These are phyloP conservation scores for Erythrolamprus reginae DNA, from an alignment of 2,113 vertebrate species.

Conservation along the genomic window DNA sequence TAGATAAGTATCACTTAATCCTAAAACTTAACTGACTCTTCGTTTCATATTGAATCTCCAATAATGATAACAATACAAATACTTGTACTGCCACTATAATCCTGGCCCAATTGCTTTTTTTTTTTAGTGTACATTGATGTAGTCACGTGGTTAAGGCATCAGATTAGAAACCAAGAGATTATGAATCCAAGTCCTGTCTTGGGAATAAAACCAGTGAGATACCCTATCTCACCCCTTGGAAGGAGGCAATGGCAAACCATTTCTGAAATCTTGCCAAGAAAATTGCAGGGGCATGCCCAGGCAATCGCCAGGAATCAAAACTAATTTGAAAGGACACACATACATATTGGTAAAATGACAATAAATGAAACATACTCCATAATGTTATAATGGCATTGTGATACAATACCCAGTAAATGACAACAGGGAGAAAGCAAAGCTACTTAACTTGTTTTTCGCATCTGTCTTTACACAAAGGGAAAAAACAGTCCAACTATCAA, in stretches of 20 bases:
- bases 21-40: neutral
- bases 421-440: too few species aligned
- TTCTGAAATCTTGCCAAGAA: neutral
- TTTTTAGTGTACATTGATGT: neutral
- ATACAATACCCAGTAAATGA: neutral
- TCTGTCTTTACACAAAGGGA: too few species aligned
- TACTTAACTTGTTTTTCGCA: too few species aligned
- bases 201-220: neutral
- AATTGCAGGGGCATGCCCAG: neutral
- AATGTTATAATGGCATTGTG: neutral
- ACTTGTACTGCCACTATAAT: neutral
- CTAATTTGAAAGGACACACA: neutral
- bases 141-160: neutral
- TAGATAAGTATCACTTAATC: neutral
- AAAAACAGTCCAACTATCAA: too few species aligned
- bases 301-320: neutral
- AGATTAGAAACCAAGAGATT: neutral
- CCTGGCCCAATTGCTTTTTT: neutral
- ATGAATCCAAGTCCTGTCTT: neutral
- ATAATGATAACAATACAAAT: neutral
- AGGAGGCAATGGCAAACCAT: neutral
- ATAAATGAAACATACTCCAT: neutral
- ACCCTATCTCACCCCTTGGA: neutral
- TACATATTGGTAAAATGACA: neutral
- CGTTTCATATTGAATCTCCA: neutral